Base-by-base conservation (phyloP, 2,888 invertebrate species). In the Lagria hirta region DNA sequence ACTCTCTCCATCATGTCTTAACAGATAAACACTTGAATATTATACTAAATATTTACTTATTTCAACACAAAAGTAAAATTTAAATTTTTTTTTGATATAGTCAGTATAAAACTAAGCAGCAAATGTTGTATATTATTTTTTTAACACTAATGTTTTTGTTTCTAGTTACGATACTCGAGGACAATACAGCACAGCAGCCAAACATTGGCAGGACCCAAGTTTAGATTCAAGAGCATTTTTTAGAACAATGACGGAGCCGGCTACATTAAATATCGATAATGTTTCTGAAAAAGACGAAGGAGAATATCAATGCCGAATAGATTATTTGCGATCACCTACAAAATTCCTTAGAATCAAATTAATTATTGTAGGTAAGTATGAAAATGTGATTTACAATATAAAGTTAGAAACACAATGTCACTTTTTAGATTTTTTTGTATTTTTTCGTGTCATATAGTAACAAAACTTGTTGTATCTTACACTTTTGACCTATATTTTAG, bases 311-410 rank as follows among this genome's bases (percentile, higher is more conserved):
- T 90, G 90, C 68, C 73, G 88, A 43, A 86, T 89, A 30, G 89
- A 90, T 72, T 89, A 87, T 71, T 79, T 82, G 59, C 80, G 83
- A 54, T 86, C 87, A 4, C 88, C 88, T 0, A 88, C 89, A 5
- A 80, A 82, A 53, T 88, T 88, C 68, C 80, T 83, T 46, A 81
- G 84, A 61, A 81, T 88, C 49, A 76, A 81, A 51, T 75, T 90
- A 43, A 81, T 81, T 54, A 82, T 89, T 43, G 84, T 89, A 56
- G 84, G 89, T 89, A 69, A 75, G 81, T 73, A n/a, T n/a, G n/a
- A n/a, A n/a, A n/a, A n/a, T n/a, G n/a, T n/a, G n/a, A n/a, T n/a
- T n/a, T n/a, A n/a, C n/a, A n/a, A n/a, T n/a, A n/a, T n/a, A n/a
- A n/a, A n/a, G n/a, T n/a, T n/a, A n/a, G n/a, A n/a, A n/a, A n/a